These are phyloP conservation scores for Sphyrna mokarran DNA, from an alignment of 2,113 vertebrate genomes.

Conservation along the genomic window DNA sequence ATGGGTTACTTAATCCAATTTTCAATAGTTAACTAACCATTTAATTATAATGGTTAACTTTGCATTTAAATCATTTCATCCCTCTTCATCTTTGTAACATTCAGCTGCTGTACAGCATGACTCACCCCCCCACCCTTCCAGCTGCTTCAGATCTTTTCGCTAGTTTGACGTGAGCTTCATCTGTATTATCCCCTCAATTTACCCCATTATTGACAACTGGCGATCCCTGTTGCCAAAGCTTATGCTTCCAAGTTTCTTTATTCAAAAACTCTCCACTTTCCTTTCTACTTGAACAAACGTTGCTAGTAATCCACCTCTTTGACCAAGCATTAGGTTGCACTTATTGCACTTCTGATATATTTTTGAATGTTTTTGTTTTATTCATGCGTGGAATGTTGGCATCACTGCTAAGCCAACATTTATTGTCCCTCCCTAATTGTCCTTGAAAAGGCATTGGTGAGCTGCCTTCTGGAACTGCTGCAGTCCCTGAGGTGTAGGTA, in stretches of 20 bases:
- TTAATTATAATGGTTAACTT: no score
- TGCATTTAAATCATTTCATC: not conserved
- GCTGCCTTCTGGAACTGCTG: no score
- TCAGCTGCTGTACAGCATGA: not conserved
- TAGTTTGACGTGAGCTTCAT: not conserved
- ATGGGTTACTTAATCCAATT: not conserved
- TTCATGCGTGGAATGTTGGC: no score
- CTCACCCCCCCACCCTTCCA: not conserved
- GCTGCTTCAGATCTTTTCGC: not conserved
- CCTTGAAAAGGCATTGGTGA: no score
- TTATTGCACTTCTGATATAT: not conserved
- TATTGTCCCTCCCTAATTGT: no score
- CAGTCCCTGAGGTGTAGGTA: no score
- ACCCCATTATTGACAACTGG: not conserved
- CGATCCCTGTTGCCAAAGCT: no score
- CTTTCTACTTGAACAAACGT: not conserved
- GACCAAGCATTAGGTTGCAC: not conserved
- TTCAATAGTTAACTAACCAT: not conserved
- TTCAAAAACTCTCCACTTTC: not conserved
- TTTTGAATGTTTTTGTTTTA: not conserved
- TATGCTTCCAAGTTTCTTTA: no score
- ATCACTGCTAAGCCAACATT: no score
- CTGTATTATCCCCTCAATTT: not conserved
- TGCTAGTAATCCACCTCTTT: not conserved
- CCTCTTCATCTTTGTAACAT: not conserved